These are phyloP conservation scores for Bufo bufo DNA, from an alignment of 2,113 vertebrate genomes.

Conservation along the genomic window DNA sequence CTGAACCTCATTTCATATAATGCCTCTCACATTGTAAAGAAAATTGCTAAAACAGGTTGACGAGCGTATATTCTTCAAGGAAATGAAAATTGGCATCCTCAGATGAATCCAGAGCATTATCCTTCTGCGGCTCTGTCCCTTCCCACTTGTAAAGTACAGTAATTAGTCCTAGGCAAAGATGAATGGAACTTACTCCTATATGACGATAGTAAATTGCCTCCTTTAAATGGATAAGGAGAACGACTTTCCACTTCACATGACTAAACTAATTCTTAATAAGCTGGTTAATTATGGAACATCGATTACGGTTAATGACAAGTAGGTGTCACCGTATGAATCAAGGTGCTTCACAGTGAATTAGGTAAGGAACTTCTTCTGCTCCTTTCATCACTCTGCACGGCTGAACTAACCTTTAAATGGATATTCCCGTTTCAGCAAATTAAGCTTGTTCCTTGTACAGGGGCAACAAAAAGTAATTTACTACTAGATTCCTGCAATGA, in stretches of 20 bases:
- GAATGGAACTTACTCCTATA: constrained; percentile 15
- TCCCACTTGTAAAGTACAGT: constrained; percentile 16
- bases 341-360: constrained; percentile 3
- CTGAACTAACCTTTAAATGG: background rate
- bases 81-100: constrained; percentile 36
- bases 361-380: background rate
- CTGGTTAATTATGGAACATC: constrained; percentile 27
- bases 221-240: constrained; percentile 18
- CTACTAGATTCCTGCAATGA: too few species aligned
- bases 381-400: background rate
- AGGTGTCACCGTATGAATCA: background rate
- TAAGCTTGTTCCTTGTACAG: background rate
- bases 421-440: too few species aligned
- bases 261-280: constrained; percentile 31
- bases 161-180: constrained; percentile 31
- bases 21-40: background rate
- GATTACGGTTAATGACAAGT: constrained; percentile 6
- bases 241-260: constrained; percentile 5
- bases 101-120: constrained; percentile 18
- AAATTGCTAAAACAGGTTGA: constrained; percentile 24
- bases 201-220: constrained; percentile 21
- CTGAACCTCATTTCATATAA: background rate
- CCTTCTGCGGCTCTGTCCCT: background rate
- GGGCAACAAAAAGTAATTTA: too few species aligned
- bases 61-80: background rate